These are phyloP conservation scores for Chesias legatella DNA, from an alignment of 2,888 invertebrate genomes.

Conservation along the genomic window DNA sequence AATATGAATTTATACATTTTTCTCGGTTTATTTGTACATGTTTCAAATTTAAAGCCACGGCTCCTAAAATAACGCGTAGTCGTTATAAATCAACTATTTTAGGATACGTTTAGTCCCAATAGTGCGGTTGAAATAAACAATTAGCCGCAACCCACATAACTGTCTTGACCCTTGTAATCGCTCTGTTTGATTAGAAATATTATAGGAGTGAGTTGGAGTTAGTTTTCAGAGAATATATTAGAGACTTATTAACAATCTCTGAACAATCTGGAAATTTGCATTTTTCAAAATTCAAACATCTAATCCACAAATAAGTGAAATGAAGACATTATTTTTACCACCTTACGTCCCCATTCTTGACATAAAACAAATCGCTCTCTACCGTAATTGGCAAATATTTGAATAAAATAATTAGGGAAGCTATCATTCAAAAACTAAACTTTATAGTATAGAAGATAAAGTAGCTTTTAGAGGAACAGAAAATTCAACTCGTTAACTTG, in stretches of 20 bases:
- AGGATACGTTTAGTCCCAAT: no score
- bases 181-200: conserved; percentile 32
- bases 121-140: conserved; percentile 35
- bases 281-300: no score
- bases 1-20: no score
- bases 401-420: conserved; percentile 57
- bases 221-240: no score
- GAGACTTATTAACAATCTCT: no score
- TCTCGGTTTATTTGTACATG: no score
- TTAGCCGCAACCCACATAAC: conserved; percentile 44
- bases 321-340: conserved; percentile 4
- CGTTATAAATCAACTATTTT: no score
- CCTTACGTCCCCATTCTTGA: conserved; percentile 30
- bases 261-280: no score
- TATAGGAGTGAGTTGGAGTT: no score
- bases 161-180: conserved; percentile 55
- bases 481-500: conserved; percentile 57
- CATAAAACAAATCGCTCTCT: conserved; percentile 41
- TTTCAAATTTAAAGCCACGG: no score
- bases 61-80: no score
- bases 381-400: conserved; percentile 63
- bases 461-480: conserved; percentile 12
- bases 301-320: not conserved
- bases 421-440: not conserved
- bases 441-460: not conserved